phyloP scores from a whole-genome alignment of 2,113 vertebrate genomes.

The Vidua chalybeata region DNA sequence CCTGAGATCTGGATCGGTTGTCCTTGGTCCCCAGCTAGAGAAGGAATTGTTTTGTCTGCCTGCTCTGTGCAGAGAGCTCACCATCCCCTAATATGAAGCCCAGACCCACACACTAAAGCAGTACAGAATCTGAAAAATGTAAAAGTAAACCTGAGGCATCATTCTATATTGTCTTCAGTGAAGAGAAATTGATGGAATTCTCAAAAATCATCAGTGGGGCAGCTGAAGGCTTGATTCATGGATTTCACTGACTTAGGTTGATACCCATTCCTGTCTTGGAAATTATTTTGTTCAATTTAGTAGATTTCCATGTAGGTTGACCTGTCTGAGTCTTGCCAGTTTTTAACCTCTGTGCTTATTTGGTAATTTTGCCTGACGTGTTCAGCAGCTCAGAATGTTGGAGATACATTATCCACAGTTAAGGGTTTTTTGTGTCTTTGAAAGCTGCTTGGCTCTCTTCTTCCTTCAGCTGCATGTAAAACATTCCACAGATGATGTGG shows the following conservation, averaged over 20 bases:
- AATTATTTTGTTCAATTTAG: neutral
- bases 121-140: neutral
- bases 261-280: accelerated
- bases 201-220: neutral
- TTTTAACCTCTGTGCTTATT: neutral
- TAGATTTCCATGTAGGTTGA: neutral
- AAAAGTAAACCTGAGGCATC: neutral
- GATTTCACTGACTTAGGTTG: neutral
- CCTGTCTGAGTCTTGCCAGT: neutral
- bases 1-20: neutral
- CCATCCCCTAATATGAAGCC: neutral
- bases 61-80: neutral
- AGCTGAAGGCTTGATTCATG: neutral
- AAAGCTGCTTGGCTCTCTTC: neutral
- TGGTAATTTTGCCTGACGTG: neutral
- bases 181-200: neutral
- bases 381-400: neutral
- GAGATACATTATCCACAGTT: neutral
- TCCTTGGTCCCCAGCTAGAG: neutral
- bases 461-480: neutral
- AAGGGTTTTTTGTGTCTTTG: neutral
- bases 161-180: neutral
- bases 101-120: neutral
- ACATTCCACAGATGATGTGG: neutral
- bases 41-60: neutral